These are phyloP conservation scores for Andrena cerasifolii DNA, from an alignment of 1,140 invertebrate genomes.

Conservation along the genomic window DNA sequence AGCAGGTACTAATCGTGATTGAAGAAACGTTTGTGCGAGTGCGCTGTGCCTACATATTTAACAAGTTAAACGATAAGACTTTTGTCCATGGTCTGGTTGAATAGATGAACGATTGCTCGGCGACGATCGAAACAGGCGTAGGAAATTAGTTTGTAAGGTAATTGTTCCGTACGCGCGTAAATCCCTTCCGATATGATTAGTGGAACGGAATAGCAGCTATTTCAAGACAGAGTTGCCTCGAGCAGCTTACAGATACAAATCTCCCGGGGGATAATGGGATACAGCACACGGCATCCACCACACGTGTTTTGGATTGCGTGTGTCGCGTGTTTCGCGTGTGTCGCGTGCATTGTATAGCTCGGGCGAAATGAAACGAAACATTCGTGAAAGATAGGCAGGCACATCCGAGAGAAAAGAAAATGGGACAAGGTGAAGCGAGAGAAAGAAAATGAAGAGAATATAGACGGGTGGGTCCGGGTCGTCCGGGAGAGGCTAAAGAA, in stretches of 20 bases:
- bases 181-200: slow-evolving; percentile 49
- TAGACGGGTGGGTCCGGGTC: slow-evolving; percentile 2
- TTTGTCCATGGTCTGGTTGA: background rate
- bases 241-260: slow-evolving; percentile 41
- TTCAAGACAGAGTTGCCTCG: slow-evolving; percentile 35
- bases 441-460: background rate
- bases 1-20: no score
- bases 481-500: slow-evolving; percentile 13
- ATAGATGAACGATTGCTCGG: background rate
- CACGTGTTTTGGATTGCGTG: background rate
- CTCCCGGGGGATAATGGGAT: slow-evolving; percentile 32
- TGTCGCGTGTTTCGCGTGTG: no score
- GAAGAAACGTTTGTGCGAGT: no score
- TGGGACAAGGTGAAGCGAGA: no score
- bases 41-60: no score
- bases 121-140: background rate
- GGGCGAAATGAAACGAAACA: background rate
- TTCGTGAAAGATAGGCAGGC: background rate
- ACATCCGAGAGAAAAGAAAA: no score
- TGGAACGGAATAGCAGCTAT: slow-evolving; percentile 20
- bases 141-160: slow-evolving; percentile 38
- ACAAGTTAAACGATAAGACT: background rate
- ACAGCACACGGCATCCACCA: background rate
- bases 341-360: background rate
- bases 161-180: slow-evolving; percentile 34